Evolutionary conservation across 2,113 vertebrate genomes (phyloP).

Genomic region (Tyto alba): DNA sequence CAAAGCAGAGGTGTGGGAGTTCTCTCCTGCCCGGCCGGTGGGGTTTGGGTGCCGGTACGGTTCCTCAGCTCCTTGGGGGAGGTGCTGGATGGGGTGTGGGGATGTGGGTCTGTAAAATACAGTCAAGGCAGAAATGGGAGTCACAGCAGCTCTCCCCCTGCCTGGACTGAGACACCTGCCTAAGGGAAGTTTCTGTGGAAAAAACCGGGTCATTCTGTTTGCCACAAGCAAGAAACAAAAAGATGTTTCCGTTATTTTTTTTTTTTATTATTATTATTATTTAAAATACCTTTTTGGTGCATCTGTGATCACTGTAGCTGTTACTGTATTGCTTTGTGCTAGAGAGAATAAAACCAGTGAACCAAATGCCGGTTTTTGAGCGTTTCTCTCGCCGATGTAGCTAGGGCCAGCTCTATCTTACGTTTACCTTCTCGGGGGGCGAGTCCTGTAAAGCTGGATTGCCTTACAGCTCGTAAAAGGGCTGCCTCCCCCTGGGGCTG

Average conservation of each 20-base stretch:
- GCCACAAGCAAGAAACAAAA: background rate
- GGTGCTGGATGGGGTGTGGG: rapidly evolving
- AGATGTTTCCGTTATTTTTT: too few relatives aligned
- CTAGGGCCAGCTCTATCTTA: rapidly evolving
- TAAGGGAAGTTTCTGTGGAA: too few relatives aligned
- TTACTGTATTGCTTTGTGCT: background rate
- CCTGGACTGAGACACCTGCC: too few relatives aligned
- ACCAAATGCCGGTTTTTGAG: background rate
- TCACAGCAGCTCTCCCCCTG: background rate
- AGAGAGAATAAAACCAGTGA: constrained; percentile 33
- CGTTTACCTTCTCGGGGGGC: background rate
- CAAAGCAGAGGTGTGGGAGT: too few relatives aligned
- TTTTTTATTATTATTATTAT: too few relatives aligned
- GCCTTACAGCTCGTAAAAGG: too few relatives aligned
- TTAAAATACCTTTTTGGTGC: background rate
- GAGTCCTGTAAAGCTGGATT: too few relatives aligned
- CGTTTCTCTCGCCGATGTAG: rapidly evolving
- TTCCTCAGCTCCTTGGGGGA: background rate
- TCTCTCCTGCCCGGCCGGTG: background rate
- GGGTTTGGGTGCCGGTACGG: rapidly evolving
- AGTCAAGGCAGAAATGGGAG: too few relatives aligned
- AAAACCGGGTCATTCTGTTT: rapidly evolving
- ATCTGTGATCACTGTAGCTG: rapidly evolving
- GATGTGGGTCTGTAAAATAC: background rate
- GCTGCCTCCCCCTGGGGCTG: rapidly evolving